Evolutionary conservation across 2,797 vertebrate species (phyloP).

Genomic region (Trematomus bernacchii): DNA sequence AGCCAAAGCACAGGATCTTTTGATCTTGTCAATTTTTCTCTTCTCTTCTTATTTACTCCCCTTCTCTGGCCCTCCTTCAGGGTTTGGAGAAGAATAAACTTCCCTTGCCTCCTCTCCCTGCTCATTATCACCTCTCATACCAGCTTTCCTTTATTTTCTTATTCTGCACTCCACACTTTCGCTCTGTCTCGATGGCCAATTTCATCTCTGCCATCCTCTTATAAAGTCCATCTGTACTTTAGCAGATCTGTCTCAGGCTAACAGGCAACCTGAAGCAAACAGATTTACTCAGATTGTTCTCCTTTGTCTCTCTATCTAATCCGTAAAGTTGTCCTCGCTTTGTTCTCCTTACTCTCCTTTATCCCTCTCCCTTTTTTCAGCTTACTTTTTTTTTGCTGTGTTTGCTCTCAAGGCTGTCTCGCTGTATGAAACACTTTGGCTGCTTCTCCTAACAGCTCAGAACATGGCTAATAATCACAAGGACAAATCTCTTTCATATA

Average conservation of each 20-base stretch:
- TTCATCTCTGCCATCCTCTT: neutral
- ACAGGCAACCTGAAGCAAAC: conserved; percentile 14
- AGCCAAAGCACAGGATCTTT: conserved; percentile 48
- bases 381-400: neutral
- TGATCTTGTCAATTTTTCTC: conserved; percentile 64
- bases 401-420: conserved; percentile 32
- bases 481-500: conserved; percentile 7
- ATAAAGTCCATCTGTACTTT: neutral
- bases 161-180: neutral
- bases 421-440: conserved; percentile 9
- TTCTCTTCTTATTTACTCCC: conserved; percentile 36
- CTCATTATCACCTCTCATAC: conserved; percentile 48
- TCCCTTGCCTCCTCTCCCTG: conserved; percentile 35
- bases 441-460: conserved; percentile 22
- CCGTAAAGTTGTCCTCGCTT: conserved; percentile 58
- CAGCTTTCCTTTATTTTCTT: neutral
- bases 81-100: conserved; percentile 33
- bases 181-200: conserved; percentile 4
- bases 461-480: conserved; percentile 31
- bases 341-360: conserved; percentile 30
- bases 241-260: neutral
- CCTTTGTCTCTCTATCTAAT: conserved; percentile 69
- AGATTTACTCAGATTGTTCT: conserved; percentile 7
- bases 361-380: neutral
- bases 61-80: conserved; percentile 44